phyloP scores from a whole-genome alignment of 2,888 invertebrate genomes.

The Asteroscopus sphinx region DNA sequence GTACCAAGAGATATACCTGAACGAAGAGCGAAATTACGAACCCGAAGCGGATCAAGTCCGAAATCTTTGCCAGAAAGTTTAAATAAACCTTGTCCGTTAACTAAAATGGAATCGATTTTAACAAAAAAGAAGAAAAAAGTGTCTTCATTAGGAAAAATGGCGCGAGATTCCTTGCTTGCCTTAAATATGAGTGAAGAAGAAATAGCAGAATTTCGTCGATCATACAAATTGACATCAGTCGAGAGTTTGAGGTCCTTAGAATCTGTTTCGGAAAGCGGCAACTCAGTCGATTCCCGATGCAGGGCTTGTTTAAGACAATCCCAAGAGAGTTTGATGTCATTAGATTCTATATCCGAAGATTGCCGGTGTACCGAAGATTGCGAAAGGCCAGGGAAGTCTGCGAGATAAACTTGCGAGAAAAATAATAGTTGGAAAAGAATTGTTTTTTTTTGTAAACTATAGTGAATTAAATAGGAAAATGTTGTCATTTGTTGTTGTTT shows the following conservation, averaged over 20 bases:
- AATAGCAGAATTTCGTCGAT: slow-evolving; percentile 81
- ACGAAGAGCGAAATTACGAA: slow-evolving; percentile 72
- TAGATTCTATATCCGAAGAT: slow-evolving; percentile 85
- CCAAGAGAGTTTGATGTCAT: slow-evolving; percentile 84
- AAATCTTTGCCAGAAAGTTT: slow-evolving; percentile 85
- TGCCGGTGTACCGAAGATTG: slow-evolving; percentile 76
- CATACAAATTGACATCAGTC: slow-evolving; percentile 82
- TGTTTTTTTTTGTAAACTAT: slow-evolving; percentile 28
- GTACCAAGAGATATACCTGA: slow-evolving; percentile 84
- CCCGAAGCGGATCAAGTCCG: slow-evolving; percentile 82
- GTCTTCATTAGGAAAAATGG: slow-evolving; percentile 84
- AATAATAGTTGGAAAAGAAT: slow-evolving; percentile 3
- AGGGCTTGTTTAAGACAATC: slow-evolving; percentile 80
- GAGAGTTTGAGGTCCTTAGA: slow-evolving; percentile 84
- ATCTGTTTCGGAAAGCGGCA: slow-evolving; percentile 85
- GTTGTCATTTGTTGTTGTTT: slow-evolving; percentile 30
- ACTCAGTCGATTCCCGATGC: slow-evolving; percentile 82
- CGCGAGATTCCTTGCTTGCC: slow-evolving; percentile 83
- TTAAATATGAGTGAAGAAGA: slow-evolving; percentile 87
- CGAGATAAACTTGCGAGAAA: slow-evolving; percentile 65
- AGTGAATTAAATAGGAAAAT: slow-evolving; percentile 29
- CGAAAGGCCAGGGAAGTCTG: slow-evolving; percentile 73
- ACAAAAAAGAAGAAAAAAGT: slow-evolving; percentile 82
- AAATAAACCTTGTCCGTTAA: slow-evolving; percentile 78
- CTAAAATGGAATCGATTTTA: slow-evolving; percentile 75